Percentiles rank a stretch among this genome's conserved stretches.
Conservation (phyloP, 2,113 vertebrate species). For the Sebastes fasciatus region DNA sequence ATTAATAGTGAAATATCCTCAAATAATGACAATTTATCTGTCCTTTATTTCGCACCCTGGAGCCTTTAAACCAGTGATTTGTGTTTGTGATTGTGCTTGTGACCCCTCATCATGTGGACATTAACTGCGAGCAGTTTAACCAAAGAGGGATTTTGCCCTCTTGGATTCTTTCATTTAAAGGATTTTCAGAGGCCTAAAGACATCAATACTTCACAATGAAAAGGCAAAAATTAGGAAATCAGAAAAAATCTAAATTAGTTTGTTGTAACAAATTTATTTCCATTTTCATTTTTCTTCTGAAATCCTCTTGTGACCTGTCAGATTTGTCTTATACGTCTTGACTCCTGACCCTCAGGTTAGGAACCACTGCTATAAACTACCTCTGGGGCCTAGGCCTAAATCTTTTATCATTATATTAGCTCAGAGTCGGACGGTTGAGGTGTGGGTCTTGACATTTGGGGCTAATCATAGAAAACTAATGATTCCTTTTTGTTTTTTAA, state of each 20-base stretch:
- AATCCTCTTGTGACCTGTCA: not conserved
- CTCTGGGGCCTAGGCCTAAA: not conserved
- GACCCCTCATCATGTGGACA: not conserved
- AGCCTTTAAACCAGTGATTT: not conserved
- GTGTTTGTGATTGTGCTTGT: not conserved
- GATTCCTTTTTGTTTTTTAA: constrained; percentile 33
- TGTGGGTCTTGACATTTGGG: not conserved
- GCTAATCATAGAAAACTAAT: constrained; percentile 17
- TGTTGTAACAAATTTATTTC: not conserved
- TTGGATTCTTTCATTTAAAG: not conserved
- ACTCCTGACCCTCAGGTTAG: not conserved
- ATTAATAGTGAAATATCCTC: not conserved
- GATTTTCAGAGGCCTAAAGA: not conserved
- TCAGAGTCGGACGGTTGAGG: not conserved
- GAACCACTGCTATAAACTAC: not conserved
- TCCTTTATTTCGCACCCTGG: not conserved
- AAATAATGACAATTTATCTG: not conserved
- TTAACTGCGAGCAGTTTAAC: not conserved
- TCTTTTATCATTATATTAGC: not conserved
- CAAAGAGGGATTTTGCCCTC: not conserved
- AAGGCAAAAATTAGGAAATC: not conserved
- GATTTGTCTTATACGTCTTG: not conserved
- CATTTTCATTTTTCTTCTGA: not conserved
- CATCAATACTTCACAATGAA: not conserved
- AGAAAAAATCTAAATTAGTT: not conserved